These are phyloP conservation scores for Stegostoma tigrinum DNA, from an alignment of 2,113 vertebrate species.

Conservation along the genomic window DNA sequence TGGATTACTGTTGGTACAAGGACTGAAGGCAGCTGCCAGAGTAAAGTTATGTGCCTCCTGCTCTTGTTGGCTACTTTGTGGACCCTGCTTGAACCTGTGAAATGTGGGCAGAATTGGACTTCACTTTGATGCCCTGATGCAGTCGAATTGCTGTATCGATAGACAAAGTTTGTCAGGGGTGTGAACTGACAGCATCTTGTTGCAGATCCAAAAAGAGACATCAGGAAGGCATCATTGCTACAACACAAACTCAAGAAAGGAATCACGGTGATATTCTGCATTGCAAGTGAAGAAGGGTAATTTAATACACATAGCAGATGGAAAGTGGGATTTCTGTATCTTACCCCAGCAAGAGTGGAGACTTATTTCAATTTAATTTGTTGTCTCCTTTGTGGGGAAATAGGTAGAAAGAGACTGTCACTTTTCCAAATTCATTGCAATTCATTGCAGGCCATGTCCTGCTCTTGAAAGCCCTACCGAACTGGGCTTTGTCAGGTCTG, in stretches of 20 bases:
- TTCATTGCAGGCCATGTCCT: no score
- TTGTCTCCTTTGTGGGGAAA: no score
- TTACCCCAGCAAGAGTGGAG: no score
- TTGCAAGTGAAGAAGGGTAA: background rate
- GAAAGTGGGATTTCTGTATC: background rate
- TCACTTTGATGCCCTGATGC: background rate
- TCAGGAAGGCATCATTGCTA: no score
- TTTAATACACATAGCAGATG: background rate
- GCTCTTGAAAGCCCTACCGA: no score
- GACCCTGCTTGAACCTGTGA: background rate
- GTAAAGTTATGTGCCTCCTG: background rate
- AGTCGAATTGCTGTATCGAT: background rate
- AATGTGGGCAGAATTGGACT: background rate
- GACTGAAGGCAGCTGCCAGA: background rate
- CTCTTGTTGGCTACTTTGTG: no score
- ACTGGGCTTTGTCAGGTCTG: no score
- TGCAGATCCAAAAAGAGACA: background rate
- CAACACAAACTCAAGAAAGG: background rate
- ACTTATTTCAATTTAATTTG: no score
- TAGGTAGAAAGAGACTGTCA: no score
- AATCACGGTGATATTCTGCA: background rate
- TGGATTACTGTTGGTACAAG: background rate
- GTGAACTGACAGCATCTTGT: background rate
- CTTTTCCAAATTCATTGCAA: no score
- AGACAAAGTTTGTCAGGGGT: background rate